A percentile compares a stretch with the other conserved stretches of the same genome.
Conservation (phyloP, 37 sponge, comb jelly and placozoan genomes). For the Eunapius fragilis region DNA sequence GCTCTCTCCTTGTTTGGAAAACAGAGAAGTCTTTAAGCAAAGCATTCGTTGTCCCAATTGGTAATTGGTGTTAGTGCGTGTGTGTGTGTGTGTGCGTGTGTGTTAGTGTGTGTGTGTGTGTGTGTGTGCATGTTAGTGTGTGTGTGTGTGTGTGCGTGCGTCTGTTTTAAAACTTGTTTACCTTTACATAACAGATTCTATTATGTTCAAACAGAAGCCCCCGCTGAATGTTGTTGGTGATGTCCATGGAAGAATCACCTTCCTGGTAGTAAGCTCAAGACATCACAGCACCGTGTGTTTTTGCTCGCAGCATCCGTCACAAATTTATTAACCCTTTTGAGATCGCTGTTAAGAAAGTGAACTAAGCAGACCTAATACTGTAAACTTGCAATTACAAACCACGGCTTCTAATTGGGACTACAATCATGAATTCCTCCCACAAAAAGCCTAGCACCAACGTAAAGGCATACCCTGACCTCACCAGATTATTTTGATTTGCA, state of each 20-base stretch:
- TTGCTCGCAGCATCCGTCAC: too few species aligned
- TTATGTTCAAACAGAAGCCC: constrained; percentile 60
- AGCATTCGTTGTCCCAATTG: not conserved
- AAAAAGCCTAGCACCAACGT: too few species aligned
- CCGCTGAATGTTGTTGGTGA: constrained; percentile 90
- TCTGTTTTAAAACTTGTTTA: not conserved
- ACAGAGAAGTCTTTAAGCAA: not conserved
- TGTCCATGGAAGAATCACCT: constrained; percentile 86
- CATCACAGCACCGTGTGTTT: too few species aligned
- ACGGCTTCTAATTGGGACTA: too few species aligned
- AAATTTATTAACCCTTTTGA: not conserved
- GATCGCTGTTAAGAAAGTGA: too few species aligned
- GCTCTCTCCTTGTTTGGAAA: not conserved
- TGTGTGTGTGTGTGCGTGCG: not conserved
- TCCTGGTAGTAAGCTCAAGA: constrained; percentile 73
- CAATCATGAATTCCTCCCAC: too few species aligned
- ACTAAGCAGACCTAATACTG: too few species aligned
- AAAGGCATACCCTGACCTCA: too few species aligned
- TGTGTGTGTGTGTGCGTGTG: not conserved
- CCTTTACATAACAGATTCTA: not conserved
- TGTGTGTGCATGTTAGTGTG: not conserved
- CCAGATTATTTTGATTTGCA: too few species aligned
- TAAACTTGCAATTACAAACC: too few species aligned
- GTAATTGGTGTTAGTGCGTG: constrained; percentile 4
- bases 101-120: not conserved